A percentile compares a stretch with the other conserved stretches of the same genome.
These are phyloP conservation scores for Anarsia innoxiella DNA, from an alignment of 2,888 invertebrate genomes.

Conservation along the genomic window DNA sequence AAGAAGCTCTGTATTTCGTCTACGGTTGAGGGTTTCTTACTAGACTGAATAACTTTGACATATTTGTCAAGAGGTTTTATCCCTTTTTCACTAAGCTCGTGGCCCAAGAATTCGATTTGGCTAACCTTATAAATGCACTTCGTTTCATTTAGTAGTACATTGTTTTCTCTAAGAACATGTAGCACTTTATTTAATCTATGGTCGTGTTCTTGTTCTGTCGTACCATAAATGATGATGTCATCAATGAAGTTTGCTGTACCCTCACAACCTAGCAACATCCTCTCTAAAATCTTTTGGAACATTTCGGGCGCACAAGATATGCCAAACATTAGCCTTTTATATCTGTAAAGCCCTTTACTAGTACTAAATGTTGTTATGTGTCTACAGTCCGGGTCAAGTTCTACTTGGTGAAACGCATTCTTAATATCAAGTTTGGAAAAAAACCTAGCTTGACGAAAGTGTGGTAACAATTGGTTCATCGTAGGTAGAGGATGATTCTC, in stretches of 20 bases:
- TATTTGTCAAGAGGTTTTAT: too few relatives aligned
- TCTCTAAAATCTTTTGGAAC: slow-evolving; percentile 28
- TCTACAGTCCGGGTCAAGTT: slow-evolving; percentile 10
- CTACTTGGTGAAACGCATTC: slow-evolving; percentile 12
- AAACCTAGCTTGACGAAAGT: slow-evolving; percentile 12
- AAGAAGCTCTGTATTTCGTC: too few relatives aligned
- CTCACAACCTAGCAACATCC: slow-evolving; percentile 27
- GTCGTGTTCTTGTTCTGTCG: slow-evolving; percentile 10
- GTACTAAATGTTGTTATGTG: slow-evolving; percentile 40
- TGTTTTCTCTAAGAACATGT: too few relatives aligned
- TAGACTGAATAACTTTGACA: too few relatives aligned
- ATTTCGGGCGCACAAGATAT: slow-evolving; percentile 34
- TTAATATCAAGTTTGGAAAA: slow-evolving; percentile 17
- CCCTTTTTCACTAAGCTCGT: too few relatives aligned
- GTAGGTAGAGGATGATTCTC: slow-evolving; percentile 16
- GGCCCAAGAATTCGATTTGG: too few relatives aligned
- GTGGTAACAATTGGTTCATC: slow-evolving; percentile 16
- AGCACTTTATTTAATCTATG: too few relatives aligned
- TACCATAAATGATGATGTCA: slow-evolving; percentile 33
- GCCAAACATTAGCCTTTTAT: slow-evolving; percentile 34
- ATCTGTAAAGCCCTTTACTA: slow-evolving; percentile 30
- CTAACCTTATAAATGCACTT: too few relatives aligned
- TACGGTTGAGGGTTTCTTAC: too few relatives aligned
- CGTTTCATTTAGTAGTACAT: too few relatives aligned
- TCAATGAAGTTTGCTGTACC: slow-evolving; percentile 37